Percentiles rank a stretch among this genome's conserved stretches.
phyloP scores from a whole-genome alignment of 2,113 vertebrate genomes.

The Coptodon bakossiorum region DNA sequence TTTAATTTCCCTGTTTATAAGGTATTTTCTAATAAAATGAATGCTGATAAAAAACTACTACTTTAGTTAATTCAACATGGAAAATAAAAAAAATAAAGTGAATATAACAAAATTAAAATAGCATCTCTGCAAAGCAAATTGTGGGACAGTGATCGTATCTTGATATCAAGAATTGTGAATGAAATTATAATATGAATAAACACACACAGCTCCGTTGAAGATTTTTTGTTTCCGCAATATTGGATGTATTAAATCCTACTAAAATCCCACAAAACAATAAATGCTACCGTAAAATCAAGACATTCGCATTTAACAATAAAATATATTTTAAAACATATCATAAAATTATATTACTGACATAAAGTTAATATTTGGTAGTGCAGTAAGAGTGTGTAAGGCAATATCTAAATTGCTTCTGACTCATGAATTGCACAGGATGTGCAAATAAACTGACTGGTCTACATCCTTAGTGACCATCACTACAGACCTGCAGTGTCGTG shows the following conservation, averaged over 20 bases:
- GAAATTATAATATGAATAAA: neutral
- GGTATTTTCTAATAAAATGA: neutral
- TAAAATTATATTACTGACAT: neutral
- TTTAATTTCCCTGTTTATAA: neutral
- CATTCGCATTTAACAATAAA: neutral
- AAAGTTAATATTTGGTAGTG: too few relatives aligned
- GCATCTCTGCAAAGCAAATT: neutral
- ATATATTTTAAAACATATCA: neutral
- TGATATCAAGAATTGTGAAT: neutral
- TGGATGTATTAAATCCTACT: neutral
- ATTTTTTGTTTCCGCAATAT: neutral
- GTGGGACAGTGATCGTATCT: neutral
- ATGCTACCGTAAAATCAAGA: neutral
- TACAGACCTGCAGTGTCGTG: neutral
- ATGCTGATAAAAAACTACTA: neutral
- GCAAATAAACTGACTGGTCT: neutral
- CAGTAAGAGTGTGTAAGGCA: too few relatives aligned
- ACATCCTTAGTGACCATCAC: constrained; percentile 18
- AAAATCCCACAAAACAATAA: neutral
- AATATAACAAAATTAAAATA: too few relatives aligned
- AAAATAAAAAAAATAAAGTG: neutral
- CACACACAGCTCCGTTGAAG: neutral
- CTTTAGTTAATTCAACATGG: neutral
- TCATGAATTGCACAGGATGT: constrained; percentile 5
- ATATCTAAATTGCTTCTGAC: neutral